Evolutionary conservation across 2,113 vertebrate genomes (phyloP).

Genomic region (Hippocampus abdominalis): DNA sequence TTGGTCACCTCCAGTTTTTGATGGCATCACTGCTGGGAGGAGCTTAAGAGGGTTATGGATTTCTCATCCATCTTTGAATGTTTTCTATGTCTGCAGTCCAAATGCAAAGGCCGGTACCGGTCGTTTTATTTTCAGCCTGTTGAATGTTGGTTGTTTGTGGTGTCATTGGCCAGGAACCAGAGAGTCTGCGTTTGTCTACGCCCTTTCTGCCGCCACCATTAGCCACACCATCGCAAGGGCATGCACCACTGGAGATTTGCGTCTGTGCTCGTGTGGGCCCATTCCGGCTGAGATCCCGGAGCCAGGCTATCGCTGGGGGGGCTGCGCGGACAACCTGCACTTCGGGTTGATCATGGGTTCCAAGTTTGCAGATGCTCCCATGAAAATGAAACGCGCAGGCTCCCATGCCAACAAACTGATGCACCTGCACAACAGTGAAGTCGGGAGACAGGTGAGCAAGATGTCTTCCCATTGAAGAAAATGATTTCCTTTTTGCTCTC

Average conservation of each 20-base stretch:
- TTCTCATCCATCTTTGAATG: no score
- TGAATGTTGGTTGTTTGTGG: background rate
- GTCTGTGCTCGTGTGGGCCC: conserved; percentile 90
- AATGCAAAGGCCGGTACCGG: background rate
- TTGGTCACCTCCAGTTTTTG: no score
- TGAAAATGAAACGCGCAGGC: conserved; percentile 97
- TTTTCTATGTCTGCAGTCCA: no score
- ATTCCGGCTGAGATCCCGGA: conserved; percentile 89
- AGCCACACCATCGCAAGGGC: conserved; percentile 95
- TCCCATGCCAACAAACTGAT: conserved; percentile 98
- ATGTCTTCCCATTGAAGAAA: background rate
- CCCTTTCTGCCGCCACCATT: conserved; percentile 91
- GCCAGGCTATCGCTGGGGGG: conserved; percentile 97
- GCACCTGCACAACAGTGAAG: conserved; percentile 99
- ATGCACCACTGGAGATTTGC: conserved; percentile 92
- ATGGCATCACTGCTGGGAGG: no score
- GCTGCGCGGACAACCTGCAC: conserved; percentile 97
- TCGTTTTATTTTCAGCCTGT: background rate
- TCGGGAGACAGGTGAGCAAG: conserved; percentile 88
- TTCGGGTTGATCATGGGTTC: conserved; percentile 95
- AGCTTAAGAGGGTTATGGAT: no score
- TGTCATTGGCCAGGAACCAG: conserved; percentile 79
- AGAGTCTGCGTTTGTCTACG: conserved; percentile 94
- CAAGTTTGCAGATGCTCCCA: conserved; percentile 97
- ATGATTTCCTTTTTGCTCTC: background rate